These are phyloP conservation scores for Sussaba pulchella DNA, from an alignment of 2,888 invertebrate species.

Conservation along the genomic window DNA sequence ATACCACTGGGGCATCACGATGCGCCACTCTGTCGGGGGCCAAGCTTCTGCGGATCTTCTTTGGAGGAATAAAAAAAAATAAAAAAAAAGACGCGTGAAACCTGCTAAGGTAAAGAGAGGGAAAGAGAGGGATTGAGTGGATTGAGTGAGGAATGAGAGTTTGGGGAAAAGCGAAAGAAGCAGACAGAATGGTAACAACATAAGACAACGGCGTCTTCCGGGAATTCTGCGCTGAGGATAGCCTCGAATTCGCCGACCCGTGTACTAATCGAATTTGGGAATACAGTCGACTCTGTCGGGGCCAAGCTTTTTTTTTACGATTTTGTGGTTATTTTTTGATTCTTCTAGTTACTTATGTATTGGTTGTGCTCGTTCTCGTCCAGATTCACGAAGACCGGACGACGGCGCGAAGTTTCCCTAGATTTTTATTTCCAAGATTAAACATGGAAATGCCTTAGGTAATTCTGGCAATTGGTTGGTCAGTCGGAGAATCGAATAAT, in stretches of 20 bases:
- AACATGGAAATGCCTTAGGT: not conserved
- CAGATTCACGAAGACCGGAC: not conserved
- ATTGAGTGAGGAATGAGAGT: slow-evolving; percentile 24
- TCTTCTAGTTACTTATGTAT: not conserved
- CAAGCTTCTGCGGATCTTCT: slow-evolving; percentile 47
- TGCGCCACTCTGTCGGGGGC: slow-evolving; percentile 46
- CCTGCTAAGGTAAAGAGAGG: slow-evolving; percentile 2
- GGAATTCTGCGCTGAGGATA: slow-evolving; percentile 28
- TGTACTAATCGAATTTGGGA: slow-evolving; percentile 45
- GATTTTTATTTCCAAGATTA: not conserved
- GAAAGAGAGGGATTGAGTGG: not conserved
- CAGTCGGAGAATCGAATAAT: too few species aligned
- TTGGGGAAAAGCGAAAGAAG: slow-evolving; percentile 26
- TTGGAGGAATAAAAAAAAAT: slow-evolving; percentile 2
- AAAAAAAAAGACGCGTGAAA: slow-evolving; percentile 4
- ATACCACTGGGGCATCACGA: slow-evolving; percentile 22
- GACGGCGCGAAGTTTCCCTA: too few species aligned
- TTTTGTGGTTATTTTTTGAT: not conserved
- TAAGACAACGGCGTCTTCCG: slow-evolving; percentile 31
- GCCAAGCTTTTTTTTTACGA: not conserved
- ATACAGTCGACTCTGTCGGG: slow-evolving; percentile 30
- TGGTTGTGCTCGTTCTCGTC: too few species aligned
- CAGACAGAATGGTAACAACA: slow-evolving; percentile 17
- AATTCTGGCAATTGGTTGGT: too few species aligned
- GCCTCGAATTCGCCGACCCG: slow-evolving; percentile 29